These are phyloP conservation scores for Prinia subflava DNA, from an alignment of 2,113 vertebrate species.

Conservation along the genomic window DNA sequence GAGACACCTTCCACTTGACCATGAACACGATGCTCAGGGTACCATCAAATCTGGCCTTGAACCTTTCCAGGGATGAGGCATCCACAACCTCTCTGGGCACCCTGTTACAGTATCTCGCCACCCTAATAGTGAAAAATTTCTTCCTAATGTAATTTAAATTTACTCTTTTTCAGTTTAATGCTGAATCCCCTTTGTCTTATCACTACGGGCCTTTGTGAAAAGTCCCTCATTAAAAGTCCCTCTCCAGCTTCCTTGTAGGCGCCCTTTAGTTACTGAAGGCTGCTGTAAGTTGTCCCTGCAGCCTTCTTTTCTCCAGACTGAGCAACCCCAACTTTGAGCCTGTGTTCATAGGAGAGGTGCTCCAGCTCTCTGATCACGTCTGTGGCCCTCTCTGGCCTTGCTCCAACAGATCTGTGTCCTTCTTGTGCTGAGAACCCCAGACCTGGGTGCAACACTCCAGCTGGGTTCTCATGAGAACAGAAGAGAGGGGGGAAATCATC, in stretches of 20 bases:
- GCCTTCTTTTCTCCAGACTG: neutral
- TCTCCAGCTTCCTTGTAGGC: neutral
- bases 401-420: neutral
- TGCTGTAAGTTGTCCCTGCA: neutral
- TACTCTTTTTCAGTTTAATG: neutral
- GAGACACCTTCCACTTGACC: neutral
- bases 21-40: too few species aligned
- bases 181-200: neutral
- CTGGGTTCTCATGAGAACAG: neutral
- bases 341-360: too few species aligned
- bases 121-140: neutral
- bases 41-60: neutral
- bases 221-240: neutral
- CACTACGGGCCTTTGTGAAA: neutral
- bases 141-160: neutral
- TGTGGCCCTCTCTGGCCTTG: accelerated
- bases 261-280: neutral
- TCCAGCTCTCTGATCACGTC: neutral
- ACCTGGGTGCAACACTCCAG: neutral
- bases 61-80: neutral
- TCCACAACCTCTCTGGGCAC: accelerated
- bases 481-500: neutral
- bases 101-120: neutral
- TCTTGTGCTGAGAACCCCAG: neutral
- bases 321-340: neutral